Percentiles rank a stretch among this genome's conserved stretches.
phyloP scores from a whole-genome alignment of 2,113 vertebrate species.

The Morone saxatilis region DNA sequence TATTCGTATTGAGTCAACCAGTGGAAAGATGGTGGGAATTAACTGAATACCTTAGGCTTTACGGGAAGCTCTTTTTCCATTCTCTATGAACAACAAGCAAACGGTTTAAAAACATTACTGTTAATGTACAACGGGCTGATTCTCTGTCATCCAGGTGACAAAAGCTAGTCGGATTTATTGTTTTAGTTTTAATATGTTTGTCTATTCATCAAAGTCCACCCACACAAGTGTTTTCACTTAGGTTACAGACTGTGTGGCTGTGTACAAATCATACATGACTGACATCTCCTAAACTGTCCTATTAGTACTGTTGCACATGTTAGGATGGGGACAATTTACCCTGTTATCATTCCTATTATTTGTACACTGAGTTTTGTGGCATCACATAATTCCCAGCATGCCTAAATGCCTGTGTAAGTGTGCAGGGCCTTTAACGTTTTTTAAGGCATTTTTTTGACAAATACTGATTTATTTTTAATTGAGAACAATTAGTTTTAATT shows the following conservation, averaged over 20 bases:
- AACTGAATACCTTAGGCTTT: constrained; percentile 66
- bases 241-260: background rate
- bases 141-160: background rate
- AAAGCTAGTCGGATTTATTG: background rate
- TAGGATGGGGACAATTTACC: too few species aligned
- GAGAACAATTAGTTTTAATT: too few species aligned
- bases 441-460: too few species aligned
- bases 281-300: background rate
- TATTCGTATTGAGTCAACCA: constrained; percentile 55
- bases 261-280: background rate
- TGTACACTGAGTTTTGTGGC: too few species aligned
- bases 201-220: background rate
- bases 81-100: constrained; percentile 75
- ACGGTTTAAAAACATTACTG: constrained; percentile 24
- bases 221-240: background rate
- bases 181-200: background rate
- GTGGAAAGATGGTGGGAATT: constrained; percentile 46
- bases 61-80: constrained; percentile 59
- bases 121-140: background rate
- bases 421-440: too few species aligned
- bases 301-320: background rate
- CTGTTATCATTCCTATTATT: too few species aligned
- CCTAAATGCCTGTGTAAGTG: too few species aligned
- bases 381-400: too few species aligned
- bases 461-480: too few species aligned